A percentile compares a stretch with the other conserved stretches of the same genome.
These are phyloP conservation scores for Autographa pulchrina DNA, from an alignment of 2,888 invertebrate species.

Conservation along the genomic window DNA sequence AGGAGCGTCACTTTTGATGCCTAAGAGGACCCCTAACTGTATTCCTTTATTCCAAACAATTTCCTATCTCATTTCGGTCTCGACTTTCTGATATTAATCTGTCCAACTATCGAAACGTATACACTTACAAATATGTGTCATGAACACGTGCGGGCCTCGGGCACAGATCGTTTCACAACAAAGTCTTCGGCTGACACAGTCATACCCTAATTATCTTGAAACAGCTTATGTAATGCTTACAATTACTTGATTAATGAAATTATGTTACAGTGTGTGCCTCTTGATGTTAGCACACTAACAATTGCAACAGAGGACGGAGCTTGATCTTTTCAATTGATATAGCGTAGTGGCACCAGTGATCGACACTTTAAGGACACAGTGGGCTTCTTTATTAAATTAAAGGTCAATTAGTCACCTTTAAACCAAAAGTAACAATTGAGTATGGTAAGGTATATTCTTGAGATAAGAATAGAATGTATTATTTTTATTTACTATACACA, in stretches of 20 bases:
- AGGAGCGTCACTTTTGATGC: too few relatives aligned
- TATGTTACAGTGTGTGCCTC: conserved; percentile 27
- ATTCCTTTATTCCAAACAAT: too few relatives aligned
- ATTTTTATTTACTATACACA: too few relatives aligned
- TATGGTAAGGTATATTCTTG: too few relatives aligned
- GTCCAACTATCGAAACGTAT: not conserved
- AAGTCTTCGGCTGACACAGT: conserved; percentile 19
- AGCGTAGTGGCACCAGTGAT: too few relatives aligned
- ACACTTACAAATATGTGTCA: conserved; percentile 3
- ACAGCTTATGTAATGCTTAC: conserved; percentile 41
- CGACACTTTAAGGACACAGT: too few relatives aligned
- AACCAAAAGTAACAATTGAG: too few relatives aligned
- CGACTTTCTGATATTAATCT: not conserved
- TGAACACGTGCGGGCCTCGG: conserved; percentile 7
- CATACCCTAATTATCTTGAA: conserved; percentile 47
- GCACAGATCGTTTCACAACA: conserved; percentile 38
- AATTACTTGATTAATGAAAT: conserved; percentile 49
- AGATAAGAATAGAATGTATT: too few relatives aligned
- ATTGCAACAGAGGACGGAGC: conserved; percentile 14
- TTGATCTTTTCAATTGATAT: conserved; percentile 26
- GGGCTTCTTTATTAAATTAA: too few relatives aligned
- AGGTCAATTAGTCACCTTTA: too few relatives aligned
- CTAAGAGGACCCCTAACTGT: too few relatives aligned
- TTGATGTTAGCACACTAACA: conserved; percentile 16
- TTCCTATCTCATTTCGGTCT: too few relatives aligned